Evolutionary conservation across 2,797 vertebrate genomes (phyloP), one percentile per base, ranked within the genome.

Genomic region (Pachyuromys duprasi): DNA sequence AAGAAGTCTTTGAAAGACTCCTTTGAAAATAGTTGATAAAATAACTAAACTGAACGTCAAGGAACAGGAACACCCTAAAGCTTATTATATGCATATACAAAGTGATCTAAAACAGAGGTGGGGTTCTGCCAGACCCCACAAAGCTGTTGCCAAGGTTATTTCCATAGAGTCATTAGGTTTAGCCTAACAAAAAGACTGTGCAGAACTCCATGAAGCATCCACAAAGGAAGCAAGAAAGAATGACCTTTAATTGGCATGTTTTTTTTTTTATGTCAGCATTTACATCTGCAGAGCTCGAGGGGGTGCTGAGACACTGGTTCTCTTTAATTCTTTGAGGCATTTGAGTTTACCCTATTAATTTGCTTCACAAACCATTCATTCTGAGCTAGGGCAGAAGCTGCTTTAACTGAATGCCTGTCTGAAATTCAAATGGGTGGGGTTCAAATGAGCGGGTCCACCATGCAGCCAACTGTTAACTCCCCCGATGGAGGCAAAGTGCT

Each of bases 11-110:
- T 86, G 95, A 97, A 88, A 94, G 84, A 81, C 49, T 24, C 8
- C 90, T 96, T 96, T 95, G 95, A 93, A 95, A 93, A 74, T 20
- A 79, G 72, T 92, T 96, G 93, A 96, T 96, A 93, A 96, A 97
- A 96, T 86, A 94, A 93, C 90, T 95, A 94, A 96, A 97, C 83
- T 72, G 86, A 96, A 96, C 3, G 60, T 96, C 90, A 94, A 93
- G 86, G 81, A 96, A 91, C 65, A 75, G 69, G 88, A 90, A 94
- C 53, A 49, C 82, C 86, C 88, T 94, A 82, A 82, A 90, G 67
- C 87, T 92, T 92, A 90, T 90, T 70, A 57, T 81, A 82, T 63
- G 76, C 86, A 83, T 70, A 70, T 36, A 94, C 49, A 49, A 70
- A 92, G 81, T 86, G 95, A 96, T 94, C 42, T 90, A 90, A 92